Base-by-base conservation (phyloP, 2,888 invertebrate species). In the Germaria angustata region DNA sequence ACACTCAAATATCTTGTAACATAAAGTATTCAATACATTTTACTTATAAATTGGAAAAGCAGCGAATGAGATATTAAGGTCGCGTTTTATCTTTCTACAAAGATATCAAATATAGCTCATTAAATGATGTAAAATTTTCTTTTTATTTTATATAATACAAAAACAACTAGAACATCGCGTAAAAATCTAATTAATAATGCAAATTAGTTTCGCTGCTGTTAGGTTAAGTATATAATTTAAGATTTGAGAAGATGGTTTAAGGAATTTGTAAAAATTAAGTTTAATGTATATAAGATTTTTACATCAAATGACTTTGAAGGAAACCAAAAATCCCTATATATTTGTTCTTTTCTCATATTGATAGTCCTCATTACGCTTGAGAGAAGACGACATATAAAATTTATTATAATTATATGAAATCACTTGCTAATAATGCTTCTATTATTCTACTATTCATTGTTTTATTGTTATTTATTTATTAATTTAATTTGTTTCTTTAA, bases 131-230 rank as follows among this genome's bases (percentile, higher is more conserved):
- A 36, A 41, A 17, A 36, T 22, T 22, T n/a, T 39, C n/a, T 69
- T 61, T 61, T 73, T 68, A 8, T 15, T 24, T n/a, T 8, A 57
- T 11, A 39, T 6, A 6, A 59, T n/a, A 4, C 2, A 53, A 9
- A 17, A 28, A 24, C 24, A 59, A 36, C 34, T 53, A 39, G n/a
- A 61, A 41, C 28, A 39, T 11, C 15, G 8, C 13, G 9, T 6
- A 65, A 22, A 55, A 75, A 57, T 59, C 59, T 72, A 81, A 81
- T 81, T 71, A 61, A 72, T 77, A 71, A 77, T 77, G 59, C 53
- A 81, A 81, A 81, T 72, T 66, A 66, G 53, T 44, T 81, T 66
- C 49, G 36, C 24, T 59, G 28, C n/a, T 59, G 11, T 32, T 49
- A 9, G 8, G 11, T 57, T 5, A 59, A 59, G 17, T 39, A n/a